These are phyloP conservation scores for Myodes glareolus DNA, from an alignment of 2,113 vertebrate species.

Conservation along the genomic window DNA sequence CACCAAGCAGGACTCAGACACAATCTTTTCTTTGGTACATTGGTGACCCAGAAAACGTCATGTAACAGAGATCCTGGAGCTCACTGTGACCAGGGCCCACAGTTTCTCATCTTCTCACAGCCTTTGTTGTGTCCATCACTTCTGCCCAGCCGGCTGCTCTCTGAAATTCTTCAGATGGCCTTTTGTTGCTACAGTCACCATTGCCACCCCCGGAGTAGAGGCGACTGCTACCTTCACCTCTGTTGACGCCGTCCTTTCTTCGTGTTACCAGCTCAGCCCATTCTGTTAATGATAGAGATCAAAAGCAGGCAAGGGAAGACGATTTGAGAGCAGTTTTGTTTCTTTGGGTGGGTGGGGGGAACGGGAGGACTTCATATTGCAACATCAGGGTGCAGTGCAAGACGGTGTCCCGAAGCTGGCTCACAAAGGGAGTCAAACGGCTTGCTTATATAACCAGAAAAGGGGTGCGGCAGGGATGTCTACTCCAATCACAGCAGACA, in stretches of 20 bases:
- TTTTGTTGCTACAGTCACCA: background rate
- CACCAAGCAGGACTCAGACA: background rate
- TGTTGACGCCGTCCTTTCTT: background rate
- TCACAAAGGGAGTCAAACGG: background rate
- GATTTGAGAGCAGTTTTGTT: background rate
- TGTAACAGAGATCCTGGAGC: background rate
- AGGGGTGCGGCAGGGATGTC: background rate
- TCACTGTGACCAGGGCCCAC: background rate
- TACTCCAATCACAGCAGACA: background rate
- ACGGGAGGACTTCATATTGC: background rate
- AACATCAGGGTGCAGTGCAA: background rate
- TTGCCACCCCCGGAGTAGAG: background rate
- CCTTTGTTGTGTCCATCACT: background rate
- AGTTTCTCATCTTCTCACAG: background rate
- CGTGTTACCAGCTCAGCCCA: background rate
- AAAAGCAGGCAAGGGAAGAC: background rate
- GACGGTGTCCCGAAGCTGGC: background rate
- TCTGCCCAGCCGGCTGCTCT: background rate
- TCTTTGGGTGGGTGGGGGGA: background rate
- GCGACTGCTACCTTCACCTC: background rate
- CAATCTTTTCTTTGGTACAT: background rate
- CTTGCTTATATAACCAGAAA: background rate
- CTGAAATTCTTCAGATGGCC: background rate
- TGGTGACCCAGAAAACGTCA: background rate
- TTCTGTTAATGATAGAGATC: background rate